Evolutionary conservation across 1,140 invertebrate species (phyloP).

Genomic region (Eufriesea mexicana): DNA sequence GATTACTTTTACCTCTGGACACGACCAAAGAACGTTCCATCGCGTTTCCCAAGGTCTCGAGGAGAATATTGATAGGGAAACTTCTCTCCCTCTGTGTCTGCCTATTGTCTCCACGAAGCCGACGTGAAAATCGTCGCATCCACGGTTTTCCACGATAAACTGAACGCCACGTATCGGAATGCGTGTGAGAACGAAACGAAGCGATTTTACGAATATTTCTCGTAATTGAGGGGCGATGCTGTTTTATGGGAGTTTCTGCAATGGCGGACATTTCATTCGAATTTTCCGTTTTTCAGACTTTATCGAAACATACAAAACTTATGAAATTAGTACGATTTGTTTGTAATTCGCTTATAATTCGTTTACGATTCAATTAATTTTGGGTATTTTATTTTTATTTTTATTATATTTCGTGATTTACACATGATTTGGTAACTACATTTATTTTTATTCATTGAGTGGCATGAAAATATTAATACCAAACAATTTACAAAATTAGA

Average conservation of each 20-base stretch:
- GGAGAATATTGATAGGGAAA: slow-evolving; percentile 46
- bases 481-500: too few relatives aligned
- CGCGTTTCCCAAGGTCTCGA: slow-evolving; percentile 54
- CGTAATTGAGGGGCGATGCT: not conserved
- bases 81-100: not conserved
- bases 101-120: not conserved
- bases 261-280: not conserved
- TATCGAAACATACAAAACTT: too few relatives aligned
- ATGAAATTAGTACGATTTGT: too few relatives aligned
- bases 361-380: too few relatives aligned
- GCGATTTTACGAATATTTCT: not conserved
- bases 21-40: slow-evolving; percentile 59
- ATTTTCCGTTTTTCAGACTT: too few relatives aligned
- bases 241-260: too few relatives aligned
- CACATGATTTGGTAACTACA: too few relatives aligned
- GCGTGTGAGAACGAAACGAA: not conserved
- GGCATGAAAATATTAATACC: too few relatives aligned
- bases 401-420: too few relatives aligned
- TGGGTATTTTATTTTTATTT: too few relatives aligned
- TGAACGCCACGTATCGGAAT: not conserved
- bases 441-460: too few relatives aligned
- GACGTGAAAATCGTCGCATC: not conserved
- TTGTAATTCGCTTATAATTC: too few relatives aligned
- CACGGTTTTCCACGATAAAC: not conserved
- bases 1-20: slow-evolving; percentile 67